Evolutionary conservation across 2,113 vertebrate species (phyloP), one percentile per base, ranked within the genome.

Genomic region (Vicugna pacos): DNA sequence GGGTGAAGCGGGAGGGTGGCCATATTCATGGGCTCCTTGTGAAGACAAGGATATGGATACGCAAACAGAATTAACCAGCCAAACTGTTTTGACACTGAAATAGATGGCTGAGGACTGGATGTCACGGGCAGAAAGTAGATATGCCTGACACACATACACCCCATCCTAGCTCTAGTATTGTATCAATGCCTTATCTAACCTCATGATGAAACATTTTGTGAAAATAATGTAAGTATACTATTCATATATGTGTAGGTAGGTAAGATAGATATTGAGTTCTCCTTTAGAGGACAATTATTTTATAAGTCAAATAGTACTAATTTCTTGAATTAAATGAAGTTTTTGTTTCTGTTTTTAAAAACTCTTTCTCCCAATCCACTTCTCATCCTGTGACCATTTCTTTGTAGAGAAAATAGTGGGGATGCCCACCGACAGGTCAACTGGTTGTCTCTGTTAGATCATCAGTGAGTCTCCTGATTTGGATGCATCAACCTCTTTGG

Each of bases 261-360:
- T 75, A 22, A 54, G 17, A n/a, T 70, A 72, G 5, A 35, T 70
- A 22, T 12, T 81, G 67, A 69, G 11, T 28, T 84, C n/a, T 95
- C 28, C 22, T 80, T 62, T 69, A 20, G 4, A 76, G 28, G 58
- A 42, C 7, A 89, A 19, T 52, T 48, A 56, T 73, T 73, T 92
- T 92, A 72, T 17, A 50, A 93, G 84, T n/a, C 17, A 93, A 84
- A 75, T 46, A 50, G 12, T 75, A 35, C 15, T 56, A 89, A 81
- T 58, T 93, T 93, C 28, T 85, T 69, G 11, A 95, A 76, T 84
- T 84, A 72, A 69, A 77, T 84, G 20, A 54, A n/a, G 20, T 58
- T 81, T 48, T 60, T 82, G 26, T 80, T 30, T 42, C 38, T 42
- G 38, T 42, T 56, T 56, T 60, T 24, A 24, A 64, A 64, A 67